These are phyloP conservation scores for Heliocidaris tuberculata DNA, from an alignment of 35 echinoderm and acorn worm genomes.

Conservation along the genomic window DNA sequence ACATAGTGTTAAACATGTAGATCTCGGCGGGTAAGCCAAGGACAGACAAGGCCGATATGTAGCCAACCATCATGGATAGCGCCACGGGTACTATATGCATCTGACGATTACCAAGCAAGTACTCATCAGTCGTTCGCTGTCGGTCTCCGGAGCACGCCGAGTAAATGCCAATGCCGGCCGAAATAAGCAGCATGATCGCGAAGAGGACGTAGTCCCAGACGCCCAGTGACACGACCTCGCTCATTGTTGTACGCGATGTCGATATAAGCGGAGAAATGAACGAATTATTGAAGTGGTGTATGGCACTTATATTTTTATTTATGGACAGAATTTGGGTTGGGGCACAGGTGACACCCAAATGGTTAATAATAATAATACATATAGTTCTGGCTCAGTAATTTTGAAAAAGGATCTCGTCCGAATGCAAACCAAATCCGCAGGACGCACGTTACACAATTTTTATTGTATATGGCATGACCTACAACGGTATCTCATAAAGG, in stretches of 20 bases:
- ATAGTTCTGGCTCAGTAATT: no score
- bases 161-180: slow-evolving; percentile 66
- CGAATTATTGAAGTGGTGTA: no score
- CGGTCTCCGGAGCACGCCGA: slow-evolving; percentile 57
- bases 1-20: slow-evolving; percentile 63
- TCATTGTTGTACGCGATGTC: not conserved
- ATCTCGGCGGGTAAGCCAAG: slow-evolving; percentile 66
- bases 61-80: slow-evolving; percentile 64
- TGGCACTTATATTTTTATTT: no score
- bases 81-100: slow-evolving; percentile 66
- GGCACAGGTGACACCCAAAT: no score
- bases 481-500: no score
- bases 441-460: no score
- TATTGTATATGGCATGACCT: no score
- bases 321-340: no score
- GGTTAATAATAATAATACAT: no score
- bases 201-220: slow-evolving; percentile 66
- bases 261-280: not conserved
- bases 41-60: slow-evolving; percentile 64
- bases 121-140: slow-evolving; percentile 56
- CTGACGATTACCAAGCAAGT: slow-evolving; percentile 58
- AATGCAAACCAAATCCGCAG: no score
- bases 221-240: slow-evolving; percentile 46
- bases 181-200: slow-evolving; percentile 49
- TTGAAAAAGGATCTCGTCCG: no score